Percentiles rank a stretch among this genome's conserved stretches.
phyloP scores from a whole-genome alignment of 2,113 vertebrate species.

The Tenebrosternarchus preto region DNA sequence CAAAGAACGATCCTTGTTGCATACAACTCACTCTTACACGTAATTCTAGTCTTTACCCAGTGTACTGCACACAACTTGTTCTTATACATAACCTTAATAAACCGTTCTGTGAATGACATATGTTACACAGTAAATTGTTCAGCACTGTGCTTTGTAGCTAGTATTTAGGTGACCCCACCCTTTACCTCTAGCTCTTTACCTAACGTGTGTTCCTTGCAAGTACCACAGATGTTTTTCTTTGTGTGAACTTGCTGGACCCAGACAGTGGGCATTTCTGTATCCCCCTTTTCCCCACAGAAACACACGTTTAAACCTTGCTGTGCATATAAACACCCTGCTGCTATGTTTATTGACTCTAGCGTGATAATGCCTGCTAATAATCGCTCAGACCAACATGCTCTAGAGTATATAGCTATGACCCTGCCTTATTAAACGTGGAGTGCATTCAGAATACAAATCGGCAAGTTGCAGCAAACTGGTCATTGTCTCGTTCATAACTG shows the following conservation, averaged over 20 bases:
- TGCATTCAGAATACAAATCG: constrained; percentile 12
- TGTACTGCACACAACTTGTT: background rate
- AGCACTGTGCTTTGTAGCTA: background rate
- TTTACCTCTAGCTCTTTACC: background rate
- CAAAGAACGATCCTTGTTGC: background rate
- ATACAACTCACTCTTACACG: background rate
- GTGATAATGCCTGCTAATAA: background rate
- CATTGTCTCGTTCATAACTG: constrained; percentile 14
- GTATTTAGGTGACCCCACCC: background rate
- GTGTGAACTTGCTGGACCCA: background rate
- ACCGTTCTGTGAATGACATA: too few relatives aligned
- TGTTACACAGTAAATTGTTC: background rate
- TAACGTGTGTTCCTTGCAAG: background rate
- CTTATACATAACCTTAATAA: background rate
- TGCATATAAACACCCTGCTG: background rate
- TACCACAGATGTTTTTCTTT: background rate
- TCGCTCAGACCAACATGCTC: constrained; percentile 8
- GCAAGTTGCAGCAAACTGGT: constrained; percentile 2
- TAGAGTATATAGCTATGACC: constrained; percentile 13
- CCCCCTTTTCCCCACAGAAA: background rate
- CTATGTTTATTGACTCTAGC: constrained; percentile 10
- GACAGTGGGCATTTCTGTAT: background rate
- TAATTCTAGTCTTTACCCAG: background rate
- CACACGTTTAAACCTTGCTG: background rate
- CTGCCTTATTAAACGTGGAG: constrained; percentile 16